Evolutionary conservation across 2,113 vertebrate genomes (phyloP).

Genomic region (Gallinago paraguaiae): DNA sequence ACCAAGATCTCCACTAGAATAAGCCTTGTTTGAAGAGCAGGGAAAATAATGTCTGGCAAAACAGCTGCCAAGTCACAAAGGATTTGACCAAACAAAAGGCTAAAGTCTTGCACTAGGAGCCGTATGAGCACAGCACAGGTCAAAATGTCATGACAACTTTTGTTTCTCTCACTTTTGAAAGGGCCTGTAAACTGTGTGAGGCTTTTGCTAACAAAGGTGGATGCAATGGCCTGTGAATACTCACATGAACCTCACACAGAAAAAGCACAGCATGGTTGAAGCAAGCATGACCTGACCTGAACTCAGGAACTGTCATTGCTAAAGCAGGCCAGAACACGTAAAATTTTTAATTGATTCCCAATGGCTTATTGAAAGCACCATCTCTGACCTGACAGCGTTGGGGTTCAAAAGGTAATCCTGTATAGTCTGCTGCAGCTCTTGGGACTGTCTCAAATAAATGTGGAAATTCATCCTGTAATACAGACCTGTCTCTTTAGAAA

Average conservation of each 20-base stretch:
- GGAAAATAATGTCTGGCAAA: not conserved
- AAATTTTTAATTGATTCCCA: conserved; percentile 37
- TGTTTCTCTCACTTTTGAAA: not conserved
- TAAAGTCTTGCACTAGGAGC: not conserved
- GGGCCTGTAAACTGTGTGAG: not conserved
- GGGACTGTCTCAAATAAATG: not conserved
- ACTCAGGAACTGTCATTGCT: not conserved
- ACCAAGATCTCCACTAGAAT: not conserved
- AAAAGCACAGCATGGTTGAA: not conserved
- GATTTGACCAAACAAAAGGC: not conserved
- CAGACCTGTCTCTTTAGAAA: not conserved
- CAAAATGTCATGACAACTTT: not conserved
- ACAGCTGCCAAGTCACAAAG: not conserved
- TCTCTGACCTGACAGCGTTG: not conserved
- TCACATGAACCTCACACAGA: not conserved
- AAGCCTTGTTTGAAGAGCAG: not conserved
- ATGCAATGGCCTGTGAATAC: not conserved
- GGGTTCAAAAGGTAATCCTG: not conserved
- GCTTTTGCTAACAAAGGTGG: not conserved
- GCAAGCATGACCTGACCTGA: not conserved
- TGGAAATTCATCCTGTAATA: not conserved
- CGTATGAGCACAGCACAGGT: not conserved
- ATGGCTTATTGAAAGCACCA: not conserved
- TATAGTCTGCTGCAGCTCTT: not conserved
- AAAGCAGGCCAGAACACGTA: not conserved